phyloP scores from a whole-genome alignment of 2,797 vertebrate genomes.

The Uromys caudimaculatus region DNA sequence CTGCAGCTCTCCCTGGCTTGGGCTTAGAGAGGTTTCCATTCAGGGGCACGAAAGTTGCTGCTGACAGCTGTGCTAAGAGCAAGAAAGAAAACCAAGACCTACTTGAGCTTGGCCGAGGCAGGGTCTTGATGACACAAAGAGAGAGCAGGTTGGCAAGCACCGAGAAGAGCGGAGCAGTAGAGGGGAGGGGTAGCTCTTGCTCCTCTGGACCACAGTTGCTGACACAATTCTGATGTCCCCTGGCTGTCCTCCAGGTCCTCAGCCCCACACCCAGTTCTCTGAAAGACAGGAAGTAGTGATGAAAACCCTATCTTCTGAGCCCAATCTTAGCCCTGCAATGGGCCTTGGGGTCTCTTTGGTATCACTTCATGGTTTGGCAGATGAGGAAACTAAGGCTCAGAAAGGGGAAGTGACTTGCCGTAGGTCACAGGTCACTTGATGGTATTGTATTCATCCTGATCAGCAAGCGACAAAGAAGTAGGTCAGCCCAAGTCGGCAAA shows the following conservation, averaged over 20 bases:
- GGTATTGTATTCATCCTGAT: not conserved
- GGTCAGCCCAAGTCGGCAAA: not conserved
- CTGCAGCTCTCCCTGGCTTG: not conserved
- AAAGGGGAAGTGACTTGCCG: constrained; percentile 48
- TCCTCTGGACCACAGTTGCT: not conserved
- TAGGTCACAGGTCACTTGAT: constrained; percentile 46
- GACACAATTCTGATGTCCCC: not conserved
- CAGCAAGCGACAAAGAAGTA: not conserved
- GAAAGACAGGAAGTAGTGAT: constrained; percentile 76
- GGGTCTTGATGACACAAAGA: not conserved
- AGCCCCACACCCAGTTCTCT: constrained; percentile 68
- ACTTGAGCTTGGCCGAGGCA: not conserved
- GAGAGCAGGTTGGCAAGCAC: not conserved
- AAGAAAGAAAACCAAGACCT: not conserved
- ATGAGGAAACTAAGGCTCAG: constrained; percentile 50
- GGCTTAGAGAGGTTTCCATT: not conserved
- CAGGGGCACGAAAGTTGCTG: not conserved
- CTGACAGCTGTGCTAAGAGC: constrained; percentile 63
- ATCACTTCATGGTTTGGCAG: constrained; percentile 63
- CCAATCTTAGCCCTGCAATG: not conserved
- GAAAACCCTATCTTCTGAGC: constrained; percentile 40
- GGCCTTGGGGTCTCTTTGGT: not conserved
- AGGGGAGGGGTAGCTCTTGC: accelerated
- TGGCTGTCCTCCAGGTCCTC: not conserved
- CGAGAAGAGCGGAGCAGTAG: accelerated